These are phyloP conservation scores for Chaetorhynchus papuensis DNA, from an alignment of 2,113 vertebrate species.

Conservation along the genomic window DNA sequence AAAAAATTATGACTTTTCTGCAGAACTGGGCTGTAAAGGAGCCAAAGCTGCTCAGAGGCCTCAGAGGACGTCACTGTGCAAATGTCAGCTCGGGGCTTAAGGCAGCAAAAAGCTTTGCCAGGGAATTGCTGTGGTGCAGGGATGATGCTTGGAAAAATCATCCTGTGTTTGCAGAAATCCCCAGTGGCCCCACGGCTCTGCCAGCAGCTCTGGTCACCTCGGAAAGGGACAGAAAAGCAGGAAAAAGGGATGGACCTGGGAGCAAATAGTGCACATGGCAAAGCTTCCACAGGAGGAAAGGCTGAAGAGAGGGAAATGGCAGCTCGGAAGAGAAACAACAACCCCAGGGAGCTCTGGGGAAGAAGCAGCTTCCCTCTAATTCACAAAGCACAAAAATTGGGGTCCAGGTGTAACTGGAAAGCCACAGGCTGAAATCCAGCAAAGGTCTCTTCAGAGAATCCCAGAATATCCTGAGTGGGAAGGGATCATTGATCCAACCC, in stretches of 20 bases:
- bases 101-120: not conserved
- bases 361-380: not conserved
- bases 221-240: fast-evolving
- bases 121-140: not conserved
- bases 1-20: not conserved
- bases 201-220: not conserved
- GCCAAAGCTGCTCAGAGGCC: not conserved
- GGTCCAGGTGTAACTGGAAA: not conserved
- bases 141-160: not conserved
- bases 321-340: not conserved
- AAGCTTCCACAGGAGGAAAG: not conserved
- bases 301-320: not conserved
- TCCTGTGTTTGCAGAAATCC: not conserved
- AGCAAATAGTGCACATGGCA: not conserved
- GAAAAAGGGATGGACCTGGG: not conserved
- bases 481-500: fast-evolving
- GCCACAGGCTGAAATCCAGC: not conserved
- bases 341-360: not conserved
- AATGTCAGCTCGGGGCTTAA: not conserved
- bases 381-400: not conserved
- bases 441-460: not conserved
- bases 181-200: not conserved
- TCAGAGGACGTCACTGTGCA: not conserved
- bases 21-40: not conserved
- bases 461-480: not conserved